phyloP scores from a whole-genome alignment of 2,113 vertebrate genomes.

The Microcebus jonahi region DNA sequence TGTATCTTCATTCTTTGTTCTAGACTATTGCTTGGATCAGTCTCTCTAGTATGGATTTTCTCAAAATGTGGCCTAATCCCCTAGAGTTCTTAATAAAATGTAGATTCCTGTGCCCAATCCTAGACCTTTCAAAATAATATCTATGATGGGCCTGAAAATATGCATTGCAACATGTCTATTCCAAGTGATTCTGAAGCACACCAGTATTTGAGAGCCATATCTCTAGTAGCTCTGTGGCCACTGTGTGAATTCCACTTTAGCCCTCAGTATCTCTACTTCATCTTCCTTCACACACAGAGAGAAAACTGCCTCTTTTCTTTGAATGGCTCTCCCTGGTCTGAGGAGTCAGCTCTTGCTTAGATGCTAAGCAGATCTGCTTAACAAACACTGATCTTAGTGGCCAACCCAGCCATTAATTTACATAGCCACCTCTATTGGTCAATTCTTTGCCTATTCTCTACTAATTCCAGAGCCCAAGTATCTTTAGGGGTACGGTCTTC shows the following conservation, averaged over 20 bases:
- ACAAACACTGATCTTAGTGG: background rate
- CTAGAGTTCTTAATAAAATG: background rate
- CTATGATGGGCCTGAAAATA: background rate
- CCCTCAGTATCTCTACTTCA: background rate
- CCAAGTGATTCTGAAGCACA: background rate
- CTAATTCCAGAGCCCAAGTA: background rate
- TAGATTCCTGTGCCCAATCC: background rate
- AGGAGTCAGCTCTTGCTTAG: background rate
- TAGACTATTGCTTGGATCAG: background rate
- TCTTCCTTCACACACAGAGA: background rate
- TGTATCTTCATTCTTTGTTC: background rate
- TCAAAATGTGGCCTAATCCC: background rate
- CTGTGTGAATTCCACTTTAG: background rate
- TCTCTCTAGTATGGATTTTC: background rate
- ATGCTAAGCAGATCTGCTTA: background rate
- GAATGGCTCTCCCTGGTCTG: background rate
- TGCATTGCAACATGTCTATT: background rate
- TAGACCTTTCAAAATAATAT: background rate
- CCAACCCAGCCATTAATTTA: background rate
- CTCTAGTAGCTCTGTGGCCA: background rate
- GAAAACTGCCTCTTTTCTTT: background rate
- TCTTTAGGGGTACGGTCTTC: background rate
- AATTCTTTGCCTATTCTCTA: background rate
- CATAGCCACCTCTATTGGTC: background rate
- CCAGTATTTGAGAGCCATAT: background rate